A percentile compares a stretch with the other conserved stretches of the same genome.
These are phyloP conservation scores for Gallinago nigripennis DNA, from an alignment of 2,797 vertebrate genomes.

Conservation along the genomic window DNA sequence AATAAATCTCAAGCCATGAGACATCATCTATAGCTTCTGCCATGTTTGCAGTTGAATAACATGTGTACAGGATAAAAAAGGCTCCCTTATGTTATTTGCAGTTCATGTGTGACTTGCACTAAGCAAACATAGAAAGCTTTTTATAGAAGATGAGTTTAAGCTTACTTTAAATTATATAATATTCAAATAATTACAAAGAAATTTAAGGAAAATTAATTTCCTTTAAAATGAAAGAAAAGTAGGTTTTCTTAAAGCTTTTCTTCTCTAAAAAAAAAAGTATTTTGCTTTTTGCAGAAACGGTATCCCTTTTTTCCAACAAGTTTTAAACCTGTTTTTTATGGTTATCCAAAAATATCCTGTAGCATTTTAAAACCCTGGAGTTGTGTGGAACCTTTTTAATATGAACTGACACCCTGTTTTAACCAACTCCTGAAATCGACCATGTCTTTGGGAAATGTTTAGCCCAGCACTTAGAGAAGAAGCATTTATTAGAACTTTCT, in stretches of 20 bases:
- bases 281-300: background rate
- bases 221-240: background rate
- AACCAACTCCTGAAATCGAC: background rate
- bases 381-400: background rate
- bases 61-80: background rate
- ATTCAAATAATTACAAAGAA: background rate
- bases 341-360: background rate
- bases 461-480: background rate
- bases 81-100: background rate
- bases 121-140: background rate
- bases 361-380: background rate
- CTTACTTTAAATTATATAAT: background rate
- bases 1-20: background rate
- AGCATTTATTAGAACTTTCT: background rate
- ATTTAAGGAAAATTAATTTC: background rate
- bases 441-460: background rate
- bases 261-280: background rate
- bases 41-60: background rate
- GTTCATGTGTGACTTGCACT: background rate
- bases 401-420: background rate
- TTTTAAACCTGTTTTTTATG: background rate
- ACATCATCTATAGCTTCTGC: background rate
- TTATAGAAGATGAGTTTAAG: background rate
- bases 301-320: background rate
- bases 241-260: background rate